Conservation (phyloP, 2,113 vertebrate species). For the zebrafish (Danio rerio) region GRCz12tu NC_133184.1:27402501-27403000, state of each 20-base stretch:
- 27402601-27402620: background rate
- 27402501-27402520: background rate
- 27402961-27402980: constrained; percentile 96
- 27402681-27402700: constrained; percentile 54
- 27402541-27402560: constrained; percentile 10
- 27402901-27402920: constrained; percentile 83
- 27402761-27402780: background rate
- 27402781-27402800: background rate
- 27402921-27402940: constrained; percentile 84
- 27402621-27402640: background rate
- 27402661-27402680: background rate
- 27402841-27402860: background rate
- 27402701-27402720: constrained; percentile 68
- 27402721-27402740: constrained; percentile 46
- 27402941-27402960: constrained; percentile 83
- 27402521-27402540: background rate
- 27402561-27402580: background rate
- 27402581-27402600: background rate
- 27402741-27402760: background rate
- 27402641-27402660: background rate
- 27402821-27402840: background rate
- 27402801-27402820: background rate
- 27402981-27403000: constrained; percentile 87
- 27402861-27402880: constrained; percentile 28
- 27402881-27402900: background rate